phyloP scores from a whole-genome alignment of 2,888 invertebrate genomes.

The Hoplodrina blanda region DNA sequence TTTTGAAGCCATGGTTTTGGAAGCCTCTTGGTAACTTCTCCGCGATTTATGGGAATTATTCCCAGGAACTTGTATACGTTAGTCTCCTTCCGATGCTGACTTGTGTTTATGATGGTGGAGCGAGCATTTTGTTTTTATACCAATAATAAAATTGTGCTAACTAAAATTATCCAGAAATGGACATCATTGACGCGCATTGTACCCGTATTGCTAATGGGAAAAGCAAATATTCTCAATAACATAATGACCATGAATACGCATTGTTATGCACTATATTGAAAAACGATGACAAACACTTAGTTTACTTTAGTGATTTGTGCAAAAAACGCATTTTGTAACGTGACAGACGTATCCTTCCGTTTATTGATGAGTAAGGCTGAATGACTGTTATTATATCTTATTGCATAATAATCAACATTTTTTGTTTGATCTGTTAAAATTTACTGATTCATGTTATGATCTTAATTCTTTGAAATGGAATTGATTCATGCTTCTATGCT shows the following conservation, averaged over 20 bases:
- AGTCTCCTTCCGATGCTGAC: conserved; percentile 56
- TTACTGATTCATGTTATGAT: conserved; percentile 17
- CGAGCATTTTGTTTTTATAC: conserved; percentile 80
- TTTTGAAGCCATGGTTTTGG: conserved; percentile 78
- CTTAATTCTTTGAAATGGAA: conserved; percentile 14
- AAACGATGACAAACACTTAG: conserved; percentile 70
- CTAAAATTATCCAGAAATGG: conserved; percentile 79
- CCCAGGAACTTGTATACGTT: conserved; percentile 70
- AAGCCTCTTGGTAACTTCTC: conserved; percentile 78
- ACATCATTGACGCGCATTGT: conserved; percentile 82
- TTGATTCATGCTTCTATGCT: conserved; percentile 22
- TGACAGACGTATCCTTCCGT: conserved; percentile 66
- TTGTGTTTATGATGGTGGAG: conserved; percentile 52
- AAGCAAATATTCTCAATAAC: conserved; percentile 85
- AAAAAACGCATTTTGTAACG: conserved; percentile 52
- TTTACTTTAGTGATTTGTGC: conserved; percentile 67
- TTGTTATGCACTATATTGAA: conserved; percentile 78
- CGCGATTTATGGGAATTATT: conserved; percentile 67
- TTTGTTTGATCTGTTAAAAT: neutral
- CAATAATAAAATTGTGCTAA: conserved; percentile 80
- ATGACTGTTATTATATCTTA: conserved; percentile 20
- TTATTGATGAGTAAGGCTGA: conserved; percentile 65
- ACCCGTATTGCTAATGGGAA: conserved; percentile 73
- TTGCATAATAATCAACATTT: conserved; percentile 14
- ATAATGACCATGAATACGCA: conserved; percentile 85